Base-by-base conservation (phyloP, 2,797 vertebrate genomes). In the Hybognathus amarus region DNA sequence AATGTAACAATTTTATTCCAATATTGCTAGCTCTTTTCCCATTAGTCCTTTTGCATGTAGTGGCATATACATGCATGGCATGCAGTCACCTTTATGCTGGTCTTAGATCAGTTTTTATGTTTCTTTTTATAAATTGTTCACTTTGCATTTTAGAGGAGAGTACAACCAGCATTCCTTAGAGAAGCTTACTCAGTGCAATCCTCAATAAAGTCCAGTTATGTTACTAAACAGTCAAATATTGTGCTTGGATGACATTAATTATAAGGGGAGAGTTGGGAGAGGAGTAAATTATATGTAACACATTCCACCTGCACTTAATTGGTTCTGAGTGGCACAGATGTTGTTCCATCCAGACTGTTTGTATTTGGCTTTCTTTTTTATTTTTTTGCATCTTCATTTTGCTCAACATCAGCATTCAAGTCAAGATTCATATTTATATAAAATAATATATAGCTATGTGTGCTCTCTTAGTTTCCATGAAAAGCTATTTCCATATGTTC, bases 151-250 rank as follows among this genome's bases (percentile, higher is more conserved):
- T 56, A 83, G 45, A 22, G 38, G 17, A 47, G 40, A 77, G 71
- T 76, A 33, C 38, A 63, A 63, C 18, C 6, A n/a, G 24, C 17
- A 45, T 79, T 33, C 10, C 40, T 83, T 42, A 70, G 59, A n/a
- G 12, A 76, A 83, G 66, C 45, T 1, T 42, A 69, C 27, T 84
- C 42, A 85, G 68, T 42, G 66, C 54, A 77, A 67, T 79, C 38
- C 56, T 85, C 56, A 80, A 47, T 24, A 56, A 36, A 79, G 77
- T 80, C 24, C 68, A 76, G 30, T 80, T 80, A 12, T 50, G 22
- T 30, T 68, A 54, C 77, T 85, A 85, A 82, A 79, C 42, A 83
- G 80, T 73, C 75, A 83, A 84, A 87, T 76, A 83, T 82, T 67
- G 36, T 70, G 47, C 42, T 85, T 83, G 68, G 69, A 70, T 76